Percentiles rank a stretch among this genome's conserved stretches.
phyloP scores from a whole-genome alignment of 2,888 invertebrate species.

The Metopia argyrocephala region DNA sequence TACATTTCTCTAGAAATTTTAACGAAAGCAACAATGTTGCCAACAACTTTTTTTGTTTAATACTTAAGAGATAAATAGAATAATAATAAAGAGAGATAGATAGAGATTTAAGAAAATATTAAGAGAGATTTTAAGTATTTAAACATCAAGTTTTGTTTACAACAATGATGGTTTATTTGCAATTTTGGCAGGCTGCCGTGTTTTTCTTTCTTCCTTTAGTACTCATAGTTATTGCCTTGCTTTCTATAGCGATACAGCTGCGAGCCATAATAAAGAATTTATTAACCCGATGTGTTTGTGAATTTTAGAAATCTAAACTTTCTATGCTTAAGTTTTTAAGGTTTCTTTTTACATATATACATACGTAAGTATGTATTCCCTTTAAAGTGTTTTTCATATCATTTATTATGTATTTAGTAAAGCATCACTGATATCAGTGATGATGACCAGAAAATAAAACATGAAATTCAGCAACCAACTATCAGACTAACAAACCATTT shows the following conservation, averaged over 20 bases:
- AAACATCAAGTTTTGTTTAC: too few relatives aligned
- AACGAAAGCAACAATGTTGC: constrained; percentile 30
- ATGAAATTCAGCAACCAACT: too few relatives aligned
- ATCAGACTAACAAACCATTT: background rate
- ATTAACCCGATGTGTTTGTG: constrained; percentile 47
- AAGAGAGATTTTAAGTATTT: too few relatives aligned
- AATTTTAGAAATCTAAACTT: constrained; percentile 34
- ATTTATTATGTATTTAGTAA: constrained; percentile 60
- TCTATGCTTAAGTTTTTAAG: background rate
- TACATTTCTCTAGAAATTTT: background rate
- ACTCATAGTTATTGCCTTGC: background rate
- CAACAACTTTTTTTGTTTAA: background rate
- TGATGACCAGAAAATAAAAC: constrained; percentile 39
- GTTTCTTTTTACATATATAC: constrained; percentile 4
- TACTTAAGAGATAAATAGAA: too few relatives aligned
- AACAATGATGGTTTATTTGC: too few relatives aligned
- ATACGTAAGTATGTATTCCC: background rate
- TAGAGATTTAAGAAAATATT: too few relatives aligned
- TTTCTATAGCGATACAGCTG: constrained; percentile 14
- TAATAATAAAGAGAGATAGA: background rate
- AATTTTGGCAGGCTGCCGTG: too few relatives aligned
- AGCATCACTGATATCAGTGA: constrained; percentile 56
- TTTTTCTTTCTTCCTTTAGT: background rate
- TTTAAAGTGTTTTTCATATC: constrained; percentile 29
- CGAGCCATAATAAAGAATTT: constrained; percentile 47